Percentiles rank a stretch among this genome's conserved stretches.
These are phyloP conservation scores for Gnatocerus cornutus DNA, from an alignment of 2,888 invertebrate species.

Conservation along the genomic window DNA sequence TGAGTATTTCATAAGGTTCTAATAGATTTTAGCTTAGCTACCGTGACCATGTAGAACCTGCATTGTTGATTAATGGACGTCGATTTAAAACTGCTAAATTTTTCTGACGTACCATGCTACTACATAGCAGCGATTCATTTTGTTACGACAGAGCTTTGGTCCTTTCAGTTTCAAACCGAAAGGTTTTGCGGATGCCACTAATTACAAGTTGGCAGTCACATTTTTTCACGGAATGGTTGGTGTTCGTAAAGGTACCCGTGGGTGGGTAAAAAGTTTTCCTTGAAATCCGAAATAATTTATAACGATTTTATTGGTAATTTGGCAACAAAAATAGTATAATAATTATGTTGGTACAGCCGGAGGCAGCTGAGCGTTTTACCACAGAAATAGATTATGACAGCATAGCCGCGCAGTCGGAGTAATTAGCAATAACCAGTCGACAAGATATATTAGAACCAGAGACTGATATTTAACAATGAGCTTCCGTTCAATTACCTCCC, in stretches of 20 bases:
- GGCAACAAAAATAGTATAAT: constrained; percentile 31
- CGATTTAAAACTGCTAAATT: constrained; percentile 4
- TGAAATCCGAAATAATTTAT: constrained; percentile 21
- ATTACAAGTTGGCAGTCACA: constrained; percentile 23
- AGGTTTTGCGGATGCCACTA: not conserved
- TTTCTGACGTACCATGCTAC: not conserved
- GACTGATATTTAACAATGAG: constrained; percentile 2
- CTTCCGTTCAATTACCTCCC: not conserved
- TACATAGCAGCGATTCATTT: too few relatives aligned
- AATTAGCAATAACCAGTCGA: constrained; percentile 37
- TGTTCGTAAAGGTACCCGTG: constrained; percentile 5
- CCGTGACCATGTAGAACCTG: constrained; percentile 31
- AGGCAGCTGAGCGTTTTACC: constrained; percentile 28
- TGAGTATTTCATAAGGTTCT: constrained; percentile 38
- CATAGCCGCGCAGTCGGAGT: constrained; percentile 18
- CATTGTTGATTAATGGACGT: constrained; percentile 18
- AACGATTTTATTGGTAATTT: constrained; percentile 30
- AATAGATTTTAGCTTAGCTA: constrained; percentile 35
- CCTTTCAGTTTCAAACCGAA: not conserved
- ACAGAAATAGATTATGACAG: constrained; percentile 36
- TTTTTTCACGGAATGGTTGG: constrained; percentile 17
- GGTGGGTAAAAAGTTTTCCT: constrained; percentile 8
- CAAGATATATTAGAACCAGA: constrained; percentile 16
- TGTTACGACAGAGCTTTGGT: not conserved
- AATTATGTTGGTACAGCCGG: constrained; percentile 19